Evolutionary conservation across 2,113 vertebrate species (phyloP).

Genomic region (Rhinolophus sinicus): DNA sequence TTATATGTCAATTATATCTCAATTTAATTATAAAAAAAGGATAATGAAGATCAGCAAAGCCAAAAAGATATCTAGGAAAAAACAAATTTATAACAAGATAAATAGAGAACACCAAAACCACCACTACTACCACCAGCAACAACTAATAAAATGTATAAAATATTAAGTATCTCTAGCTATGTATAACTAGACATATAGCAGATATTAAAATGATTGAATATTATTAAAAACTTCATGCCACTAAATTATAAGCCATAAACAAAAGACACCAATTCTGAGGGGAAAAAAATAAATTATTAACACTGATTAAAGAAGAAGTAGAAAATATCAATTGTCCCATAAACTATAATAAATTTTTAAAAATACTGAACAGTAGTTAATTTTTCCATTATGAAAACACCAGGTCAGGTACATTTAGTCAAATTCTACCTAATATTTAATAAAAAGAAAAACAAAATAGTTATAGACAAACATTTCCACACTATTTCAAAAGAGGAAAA

Average conservation of each 20-base stretch:
- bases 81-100: background rate
- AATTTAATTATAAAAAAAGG: background rate
- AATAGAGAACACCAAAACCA: background rate
- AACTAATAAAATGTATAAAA: conserved; percentile 32
- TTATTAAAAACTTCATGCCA: background rate
- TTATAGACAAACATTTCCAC: background rate
- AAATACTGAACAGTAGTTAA: background rate
- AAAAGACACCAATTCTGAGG: background rate
- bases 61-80: background rate
- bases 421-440: background rate
- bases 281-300: background rate
- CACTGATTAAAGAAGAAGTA: background rate
- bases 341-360: background rate
- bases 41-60: background rate
- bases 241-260: background rate
- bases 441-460: background rate
- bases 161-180: background rate
- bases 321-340: background rate
- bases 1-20: background rate
- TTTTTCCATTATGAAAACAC: background rate
- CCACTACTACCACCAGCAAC: background rate
- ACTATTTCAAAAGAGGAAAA: background rate
- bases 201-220: background rate
- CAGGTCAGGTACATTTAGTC: background rate
- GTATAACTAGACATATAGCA: background rate